These are phyloP conservation scores for Coremacera marginata DNA, from an alignment of 2,888 invertebrate genomes.

Conservation along the genomic window DNA sequence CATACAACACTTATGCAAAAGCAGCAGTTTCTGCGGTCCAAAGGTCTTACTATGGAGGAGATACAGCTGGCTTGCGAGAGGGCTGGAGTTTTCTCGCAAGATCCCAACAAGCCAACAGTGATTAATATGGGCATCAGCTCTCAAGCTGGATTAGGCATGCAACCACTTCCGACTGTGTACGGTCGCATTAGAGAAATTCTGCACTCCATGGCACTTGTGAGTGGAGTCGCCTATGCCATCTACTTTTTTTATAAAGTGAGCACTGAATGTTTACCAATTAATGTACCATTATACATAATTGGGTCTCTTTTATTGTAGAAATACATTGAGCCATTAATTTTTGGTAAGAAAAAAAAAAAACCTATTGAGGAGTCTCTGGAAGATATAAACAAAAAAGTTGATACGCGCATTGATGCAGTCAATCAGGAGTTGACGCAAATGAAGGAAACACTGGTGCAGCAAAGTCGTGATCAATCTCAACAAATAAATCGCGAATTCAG, in stretches of 20 bases:
- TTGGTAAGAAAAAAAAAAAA: conserved; percentile 77
- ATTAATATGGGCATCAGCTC: conserved; percentile 63
- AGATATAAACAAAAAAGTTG: conserved; percentile 78
- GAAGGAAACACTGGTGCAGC: conserved; percentile 75
- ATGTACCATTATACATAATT: background rate
- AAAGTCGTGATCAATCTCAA: conserved; percentile 65
- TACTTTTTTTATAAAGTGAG: conserved; percentile 86
- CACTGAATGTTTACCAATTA: background rate
- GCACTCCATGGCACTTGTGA: conserved; percentile 80
- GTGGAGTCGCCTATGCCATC: conserved; percentile 82
- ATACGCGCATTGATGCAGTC: conserved; percentile 73
- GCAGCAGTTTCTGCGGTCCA: conserved; percentile 81
- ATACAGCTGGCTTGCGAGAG: conserved; percentile 81
- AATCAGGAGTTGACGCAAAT: conserved; percentile 77
- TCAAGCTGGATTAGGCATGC: conserved; percentile 53
- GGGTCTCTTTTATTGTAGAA: conserved; percentile 69
- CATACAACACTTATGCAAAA: conserved; percentile 82
- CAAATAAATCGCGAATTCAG: conserved; percentile 74
- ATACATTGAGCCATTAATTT: conserved; percentile 77
- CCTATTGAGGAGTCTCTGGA: conserved; percentile 76
- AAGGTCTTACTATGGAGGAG: conserved; percentile 82
- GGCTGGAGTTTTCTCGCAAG: conserved; percentile 70
- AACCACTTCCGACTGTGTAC: conserved; percentile 67
- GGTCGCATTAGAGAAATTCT: conserved; percentile 77
- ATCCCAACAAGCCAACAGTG: conserved; percentile 62